Evolutionary conservation across 2,888 invertebrate genomes (phyloP), one percentile per base, ranked within the genome.

Genomic region (Leucozona laternaria): DNA sequence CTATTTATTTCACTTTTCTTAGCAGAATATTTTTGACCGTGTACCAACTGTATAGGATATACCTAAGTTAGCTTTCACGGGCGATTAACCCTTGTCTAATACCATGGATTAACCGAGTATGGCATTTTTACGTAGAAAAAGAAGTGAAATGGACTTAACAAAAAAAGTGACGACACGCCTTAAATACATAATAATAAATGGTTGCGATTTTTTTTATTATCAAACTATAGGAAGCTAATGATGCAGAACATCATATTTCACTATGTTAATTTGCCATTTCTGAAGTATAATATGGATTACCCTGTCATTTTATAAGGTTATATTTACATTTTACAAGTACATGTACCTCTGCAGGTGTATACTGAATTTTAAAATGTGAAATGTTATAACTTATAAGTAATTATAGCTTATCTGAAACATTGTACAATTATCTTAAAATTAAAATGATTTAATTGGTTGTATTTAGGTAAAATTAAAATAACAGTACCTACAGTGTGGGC

Each of bases 31-130:
- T n/a, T n/a, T n/a, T n/a, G n/a, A n/a, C n/a, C n/a, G n/a, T n/a
- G n/a, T n/a, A n/a, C n/a, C n/a, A n/a, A n/a, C n/a, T n/a, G n/a
- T n/a, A n/a, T n/a, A n/a, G 57, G 72, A 64, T 57, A 20, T 22
- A n/a, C n/a, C n/a, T n/a, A n/a, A n/a, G 73, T 75, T 17, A 4
- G 34, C 58, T 75, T 60, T 53, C 34, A 66, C 20, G 64, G 53
- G 25, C 48, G 68, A 70, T 70, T 57, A 17, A 48, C 31, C 28
- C n/a, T 43, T 62, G 62, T 28, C 28, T 43, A 17, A 45, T 45
- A 28, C 28, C n/a, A 62, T 58, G 58, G 58, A 58, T 58, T 58
- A 58, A 7, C 58, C 37, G 15, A 13, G 58, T 37, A 20, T 37
- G 58, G 17, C 17, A 34, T 58, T 37, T 4, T 13, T 7, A 25